These are phyloP conservation scores for Odontomyia ornata DNA, from an alignment of 2,888 invertebrate species.

Conservation along the genomic window DNA sequence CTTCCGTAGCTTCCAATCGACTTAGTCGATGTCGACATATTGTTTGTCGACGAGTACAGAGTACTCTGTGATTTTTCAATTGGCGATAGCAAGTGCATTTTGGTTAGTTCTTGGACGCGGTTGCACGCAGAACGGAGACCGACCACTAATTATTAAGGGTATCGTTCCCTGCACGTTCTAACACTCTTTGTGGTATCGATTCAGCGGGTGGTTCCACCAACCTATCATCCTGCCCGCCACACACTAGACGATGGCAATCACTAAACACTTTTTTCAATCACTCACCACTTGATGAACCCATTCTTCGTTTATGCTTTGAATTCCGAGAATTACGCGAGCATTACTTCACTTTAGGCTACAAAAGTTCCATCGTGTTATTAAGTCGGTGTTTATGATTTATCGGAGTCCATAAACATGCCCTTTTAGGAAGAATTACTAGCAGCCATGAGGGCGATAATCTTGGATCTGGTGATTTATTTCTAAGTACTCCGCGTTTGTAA, in stretches of 20 bases:
- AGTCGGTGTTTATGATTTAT: conserved; percentile 34
- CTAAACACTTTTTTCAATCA: conserved; percentile 22
- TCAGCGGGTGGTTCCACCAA: no score
- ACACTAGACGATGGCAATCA: background rate
- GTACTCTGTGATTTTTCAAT: conserved; percentile 53
- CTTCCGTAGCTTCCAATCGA: conserved; percentile 49
- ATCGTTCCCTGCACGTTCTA: background rate
- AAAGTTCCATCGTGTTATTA: background rate
- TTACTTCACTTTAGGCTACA: background rate
- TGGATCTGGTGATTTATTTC: conserved; percentile 12
- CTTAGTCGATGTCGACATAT: conserved; percentile 50
- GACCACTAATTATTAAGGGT: background rate
- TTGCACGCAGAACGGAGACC: background rate
- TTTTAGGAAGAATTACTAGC: background rate
- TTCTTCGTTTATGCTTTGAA: background rate
- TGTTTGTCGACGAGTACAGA: conserved; percentile 49
- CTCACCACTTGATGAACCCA: background rate
- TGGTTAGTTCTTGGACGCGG: conserved; percentile 18
- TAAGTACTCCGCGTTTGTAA: background rate
- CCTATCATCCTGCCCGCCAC: background rate
- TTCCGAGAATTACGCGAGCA: background rate
- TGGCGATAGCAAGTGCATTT: conserved; percentile 53
- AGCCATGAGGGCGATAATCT: conserved; percentile 20
- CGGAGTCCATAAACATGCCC: conserved; percentile 11
- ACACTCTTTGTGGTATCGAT: no score